Base-by-base conservation (phyloP, 2,797 vertebrate species). In the Chaunax sp. region DNA sequence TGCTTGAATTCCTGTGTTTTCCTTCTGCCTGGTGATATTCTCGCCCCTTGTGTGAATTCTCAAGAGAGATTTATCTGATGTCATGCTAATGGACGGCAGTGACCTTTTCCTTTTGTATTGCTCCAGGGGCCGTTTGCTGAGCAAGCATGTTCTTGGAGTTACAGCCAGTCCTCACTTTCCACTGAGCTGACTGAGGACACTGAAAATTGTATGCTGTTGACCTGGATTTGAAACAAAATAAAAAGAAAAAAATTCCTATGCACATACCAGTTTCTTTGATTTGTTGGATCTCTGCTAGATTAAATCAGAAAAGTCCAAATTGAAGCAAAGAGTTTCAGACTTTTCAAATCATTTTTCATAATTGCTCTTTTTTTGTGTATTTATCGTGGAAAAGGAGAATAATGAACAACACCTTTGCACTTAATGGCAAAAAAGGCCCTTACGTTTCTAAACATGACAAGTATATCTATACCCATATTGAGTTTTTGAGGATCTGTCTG, bases 201-300 rank as follows among this genome's bases (percentile, higher is more conserved):
- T 40, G 79, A 78, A 50, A 57, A 62, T 69, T 87, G 77, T 90
- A 77, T 72, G 89, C 85, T 88, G 84, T 91, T 85, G 80, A 87
- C 73, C 83, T 89, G 92, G 90, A 92, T 90, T 90, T 89, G 84
- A 90, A 88, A 89, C 69, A 75, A 86, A 90, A 89, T 85, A 79
- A 90, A 64, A 67, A 85, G 84, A 71, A 66, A 77, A 55, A 83
- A 64, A 70, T 73, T 20, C 54, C 84, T 64, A 64, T 74, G 65
- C 47, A n/a, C 51, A 52, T 40, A 20, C 37, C 65, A 13, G 15
- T 74, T 64, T 77, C 26, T 70, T 30, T 81, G 20, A 8, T 70
- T 75, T 75, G 44, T 75, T 57, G 23, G 7, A n/a, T 58, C 19
- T 56, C 6, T 60, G 40, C 11, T 43, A 6, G 3, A 35, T 7